Conservation (phyloP, 2,888 invertebrate species). For the Allophyes oxyacanthae region DNA sequence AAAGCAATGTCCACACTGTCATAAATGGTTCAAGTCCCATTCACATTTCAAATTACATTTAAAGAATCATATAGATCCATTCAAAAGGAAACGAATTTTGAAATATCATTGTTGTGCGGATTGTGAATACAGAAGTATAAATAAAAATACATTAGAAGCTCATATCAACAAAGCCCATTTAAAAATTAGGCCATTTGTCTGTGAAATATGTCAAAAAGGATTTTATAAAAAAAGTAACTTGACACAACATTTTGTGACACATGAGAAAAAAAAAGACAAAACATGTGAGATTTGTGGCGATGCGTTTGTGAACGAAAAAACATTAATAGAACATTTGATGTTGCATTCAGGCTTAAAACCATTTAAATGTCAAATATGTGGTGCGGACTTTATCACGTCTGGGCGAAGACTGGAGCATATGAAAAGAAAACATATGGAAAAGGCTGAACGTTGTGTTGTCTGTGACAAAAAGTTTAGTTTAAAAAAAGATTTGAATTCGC, state of each 20-base stretch:
- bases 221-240: constrained; percentile 75
- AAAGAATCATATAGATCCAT: constrained; percentile 54
- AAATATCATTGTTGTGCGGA: constrained; percentile 60
- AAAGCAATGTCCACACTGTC: constrained; percentile 67
- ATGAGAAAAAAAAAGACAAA: constrained; percentile 61
- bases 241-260: constrained; percentile 66
- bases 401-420: constrained; percentile 73
- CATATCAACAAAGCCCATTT: constrained; percentile 75
- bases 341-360: constrained; percentile 71
- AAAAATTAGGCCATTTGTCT: constrained; percentile 64
- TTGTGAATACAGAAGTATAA: constrained; percentile 66
- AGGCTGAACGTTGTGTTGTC: constrained; percentile 64
- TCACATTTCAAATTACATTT: constrained; percentile 64
- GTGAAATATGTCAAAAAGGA: constrained; percentile 69
- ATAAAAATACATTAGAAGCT: constrained; percentile 68
- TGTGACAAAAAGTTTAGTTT: constrained; percentile 76
- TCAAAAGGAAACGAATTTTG: constrained; percentile 48
- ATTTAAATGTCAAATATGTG: constrained; percentile 70
- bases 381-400: constrained; percentile 68
- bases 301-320: constrained; percentile 68
- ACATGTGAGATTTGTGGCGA: constrained; percentile 75
- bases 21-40: constrained; percentile 65
- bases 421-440: constrained; percentile 71
- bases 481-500: constrained; percentile 72
- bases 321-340: constrained; percentile 69